phyloP scores from a whole-genome alignment of 2,797 vertebrate genomes.

The Halcyon badia region DNA sequence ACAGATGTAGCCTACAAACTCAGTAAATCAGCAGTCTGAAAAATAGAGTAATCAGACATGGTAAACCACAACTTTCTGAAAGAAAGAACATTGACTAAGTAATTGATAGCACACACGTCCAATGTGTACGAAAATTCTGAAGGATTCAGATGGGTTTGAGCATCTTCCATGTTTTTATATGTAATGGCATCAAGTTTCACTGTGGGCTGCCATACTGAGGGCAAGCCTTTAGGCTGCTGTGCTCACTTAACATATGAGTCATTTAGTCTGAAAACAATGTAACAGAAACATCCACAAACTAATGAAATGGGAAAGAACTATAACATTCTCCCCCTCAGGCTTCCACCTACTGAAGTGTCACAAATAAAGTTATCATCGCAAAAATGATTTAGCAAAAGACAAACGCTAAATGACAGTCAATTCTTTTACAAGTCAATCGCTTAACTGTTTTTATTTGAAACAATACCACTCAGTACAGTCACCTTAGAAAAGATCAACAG shows the following conservation, averaged over 20 bases:
- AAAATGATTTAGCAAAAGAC: conserved; percentile 20
- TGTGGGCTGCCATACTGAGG: neutral
- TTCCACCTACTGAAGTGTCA: conserved; percentile 50
- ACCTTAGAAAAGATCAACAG: conserved; percentile 10
- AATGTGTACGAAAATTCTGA: neutral
- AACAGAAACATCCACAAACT: conserved; percentile 62
- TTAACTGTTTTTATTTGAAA: conserved; percentile 24
- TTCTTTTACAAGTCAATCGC: conserved; percentile 8
- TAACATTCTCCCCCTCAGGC: neutral
- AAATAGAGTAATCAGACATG: neutral
- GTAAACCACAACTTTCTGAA: neutral
- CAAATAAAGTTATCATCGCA: conserved; percentile 32
- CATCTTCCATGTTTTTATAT: conserved; percentile 1
- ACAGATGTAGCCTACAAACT: neutral
- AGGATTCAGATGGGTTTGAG: neutral
- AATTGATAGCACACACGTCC: neutral
- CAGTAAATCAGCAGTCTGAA: neutral
- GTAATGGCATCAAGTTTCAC: conserved; percentile 17
- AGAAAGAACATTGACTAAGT: neutral
- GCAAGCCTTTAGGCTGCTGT: conserved; percentile 37
- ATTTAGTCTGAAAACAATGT: conserved; percentile 46
- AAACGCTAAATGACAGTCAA: neutral
- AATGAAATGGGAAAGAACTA: conserved; percentile 63
- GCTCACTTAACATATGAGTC: conserved; percentile 53
- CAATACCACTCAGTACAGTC: neutral